Percentiles rank a stretch among this genome's conserved stretches.
Conservation (phyloP, 1,140 invertebrate genomes). For the Pseudomyrmex flavicornis region DNA sequence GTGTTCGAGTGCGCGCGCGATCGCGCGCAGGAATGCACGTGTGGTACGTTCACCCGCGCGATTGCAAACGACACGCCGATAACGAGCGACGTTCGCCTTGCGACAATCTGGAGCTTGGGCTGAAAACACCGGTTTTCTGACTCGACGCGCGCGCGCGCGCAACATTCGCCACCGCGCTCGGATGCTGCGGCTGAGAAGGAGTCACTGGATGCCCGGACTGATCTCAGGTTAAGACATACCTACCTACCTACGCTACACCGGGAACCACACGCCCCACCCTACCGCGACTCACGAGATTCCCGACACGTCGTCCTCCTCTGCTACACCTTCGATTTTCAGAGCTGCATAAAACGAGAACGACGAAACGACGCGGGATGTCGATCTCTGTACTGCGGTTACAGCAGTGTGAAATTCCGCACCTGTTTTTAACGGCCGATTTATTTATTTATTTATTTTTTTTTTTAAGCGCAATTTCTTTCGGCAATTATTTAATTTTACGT, state of each 20-base stretch:
- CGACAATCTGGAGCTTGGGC: not conserved
- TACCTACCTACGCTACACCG: conserved; percentile 67
- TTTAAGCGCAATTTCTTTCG: too few relatives aligned
- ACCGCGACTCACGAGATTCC: conserved; percentile 52
- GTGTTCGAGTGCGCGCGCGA: not conserved
- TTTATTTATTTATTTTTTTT: not conserved
- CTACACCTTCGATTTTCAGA: conserved; percentile 65
- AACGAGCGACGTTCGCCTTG: not conserved
- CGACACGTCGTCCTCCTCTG: conserved; percentile 50
- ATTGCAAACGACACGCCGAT: conserved; percentile 6
- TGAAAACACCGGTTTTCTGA: not conserved
- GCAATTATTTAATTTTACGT: too few relatives aligned
- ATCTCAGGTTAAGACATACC: conserved; percentile 79
- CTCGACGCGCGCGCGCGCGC: conserved; percentile 21
- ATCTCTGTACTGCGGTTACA: not conserved
- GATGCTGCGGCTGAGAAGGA: conserved; percentile 81
- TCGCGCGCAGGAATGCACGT: not conserved
- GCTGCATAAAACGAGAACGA: conserved; percentile 1
- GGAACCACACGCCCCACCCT: conserved; percentile 66
- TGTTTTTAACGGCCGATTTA: not conserved
- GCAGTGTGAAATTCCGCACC: not conserved
- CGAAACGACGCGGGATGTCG: not conserved
- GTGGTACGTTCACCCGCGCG: not conserved
- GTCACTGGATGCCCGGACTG: conserved; percentile 79
- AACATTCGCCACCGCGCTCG: conserved; percentile 66